These are phyloP conservation scores for Drosophila hydei DNA, from an alignment of 1,140 invertebrate genomes.

Conservation along the genomic window DNA sequence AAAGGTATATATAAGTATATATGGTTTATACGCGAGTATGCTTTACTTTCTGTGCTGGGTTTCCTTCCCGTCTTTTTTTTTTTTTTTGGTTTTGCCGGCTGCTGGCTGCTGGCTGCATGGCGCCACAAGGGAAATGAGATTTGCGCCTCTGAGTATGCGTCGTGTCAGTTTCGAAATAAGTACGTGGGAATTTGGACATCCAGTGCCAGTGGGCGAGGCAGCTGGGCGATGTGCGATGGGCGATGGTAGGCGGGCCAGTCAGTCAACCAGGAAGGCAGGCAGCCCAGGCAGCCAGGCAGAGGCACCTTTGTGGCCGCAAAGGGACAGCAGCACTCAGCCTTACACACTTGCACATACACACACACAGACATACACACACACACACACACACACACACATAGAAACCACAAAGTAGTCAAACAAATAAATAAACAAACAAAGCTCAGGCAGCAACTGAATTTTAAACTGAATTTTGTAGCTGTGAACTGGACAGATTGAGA, in stretches of 20 bases:
- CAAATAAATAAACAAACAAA: constrained; percentile 35
- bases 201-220: constrained; percentile 29
- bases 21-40: constrained; percentile 17
- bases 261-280: constrained; percentile 14
- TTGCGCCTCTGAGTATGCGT: constrained; percentile 68
- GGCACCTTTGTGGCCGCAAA: constrained; percentile 46
- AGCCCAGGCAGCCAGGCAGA: constrained; percentile 4
- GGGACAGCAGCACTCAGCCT: constrained; percentile 36
- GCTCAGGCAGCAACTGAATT: constrained; percentile 29
- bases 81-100: constrained; percentile 23
- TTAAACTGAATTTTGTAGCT: constrained; percentile 28
- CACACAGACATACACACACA: constrained; percentile 3
- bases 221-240: no score
- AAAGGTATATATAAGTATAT: constrained; percentile 12
- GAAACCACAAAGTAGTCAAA: constrained; percentile 36
- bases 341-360: not conserved
- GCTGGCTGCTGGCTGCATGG: constrained; percentile 38
- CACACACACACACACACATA: not conserved
- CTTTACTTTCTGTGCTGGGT: constrained; percentile 45
- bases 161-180: constrained; percentile 71
- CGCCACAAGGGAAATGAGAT: constrained; percentile 77
- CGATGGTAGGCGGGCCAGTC: constrained; percentile 9
- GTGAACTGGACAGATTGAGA: constrained; percentile 1
- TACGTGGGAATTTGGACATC: constrained; percentile 47
- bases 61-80: constrained; percentile 11